Percentiles rank a stretch among this genome's conserved stretches.
These are phyloP conservation scores for Choloepus hoffmanni DNA, from an alignment of 2,113 vertebrate genomes.

Conservation along the genomic window DNA sequence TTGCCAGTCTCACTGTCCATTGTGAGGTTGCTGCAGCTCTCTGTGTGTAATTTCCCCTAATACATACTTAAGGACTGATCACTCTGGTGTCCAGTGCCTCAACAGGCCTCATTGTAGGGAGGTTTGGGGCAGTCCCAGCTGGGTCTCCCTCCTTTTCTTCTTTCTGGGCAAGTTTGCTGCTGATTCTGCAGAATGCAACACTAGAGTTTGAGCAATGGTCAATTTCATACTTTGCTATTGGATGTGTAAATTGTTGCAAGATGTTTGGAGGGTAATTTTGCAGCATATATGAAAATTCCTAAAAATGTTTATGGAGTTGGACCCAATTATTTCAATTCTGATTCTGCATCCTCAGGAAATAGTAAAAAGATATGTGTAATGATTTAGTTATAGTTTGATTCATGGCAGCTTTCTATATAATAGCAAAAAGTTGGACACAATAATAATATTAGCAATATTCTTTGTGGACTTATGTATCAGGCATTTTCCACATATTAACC, in stretches of 20 bases:
- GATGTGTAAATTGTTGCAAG: neutral
- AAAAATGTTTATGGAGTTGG: conserved; percentile 22
- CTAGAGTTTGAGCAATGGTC: neutral
- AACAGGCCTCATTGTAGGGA: no score
- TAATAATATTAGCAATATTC: neutral
- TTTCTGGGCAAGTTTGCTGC: no score
- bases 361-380: neutral
- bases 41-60: no score
- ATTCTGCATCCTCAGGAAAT: neutral
- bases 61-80: no score
- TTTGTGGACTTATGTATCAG: neutral
- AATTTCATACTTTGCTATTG: neutral
- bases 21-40: no score
- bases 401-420: neutral
- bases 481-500: neutral
- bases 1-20: no score
- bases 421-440: neutral
- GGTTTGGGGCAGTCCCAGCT: no score
- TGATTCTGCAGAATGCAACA: no score
- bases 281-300: neutral
- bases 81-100: no score
- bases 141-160: no score
- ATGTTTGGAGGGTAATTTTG: neutral
- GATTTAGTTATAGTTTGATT: neutral
- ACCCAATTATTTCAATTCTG: neutral